Evolutionary conservation across 2,888 invertebrate genomes (phyloP).

Genomic region (Nasonia oneida): DNA sequence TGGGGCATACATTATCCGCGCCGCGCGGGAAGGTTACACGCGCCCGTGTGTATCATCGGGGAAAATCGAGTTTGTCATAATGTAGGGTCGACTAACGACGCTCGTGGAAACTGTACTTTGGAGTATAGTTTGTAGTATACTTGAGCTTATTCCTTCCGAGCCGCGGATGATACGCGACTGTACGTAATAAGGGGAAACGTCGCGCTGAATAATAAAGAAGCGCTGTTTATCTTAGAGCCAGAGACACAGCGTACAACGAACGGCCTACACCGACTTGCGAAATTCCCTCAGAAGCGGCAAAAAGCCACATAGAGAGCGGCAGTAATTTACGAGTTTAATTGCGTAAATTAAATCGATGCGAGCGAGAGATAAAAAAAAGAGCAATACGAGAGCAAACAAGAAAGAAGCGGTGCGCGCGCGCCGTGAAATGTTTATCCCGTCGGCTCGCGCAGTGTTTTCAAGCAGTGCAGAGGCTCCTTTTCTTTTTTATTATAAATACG

Average conservation of each 20-base stretch:
- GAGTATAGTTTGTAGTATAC: too few relatives aligned
- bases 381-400: neutral
- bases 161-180: neutral
- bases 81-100: too few relatives aligned
- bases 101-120: too few relatives aligned
- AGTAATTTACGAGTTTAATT: neutral
- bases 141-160: neutral
- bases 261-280: neutral
- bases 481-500: constrained; percentile 10
- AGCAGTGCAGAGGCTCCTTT: neutral
- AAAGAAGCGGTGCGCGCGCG: neutral
- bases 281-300: neutral
- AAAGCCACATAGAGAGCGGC: neutral
- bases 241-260: neutral
- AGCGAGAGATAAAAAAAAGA: neutral
- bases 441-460: neutral
- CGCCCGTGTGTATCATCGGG: neutral
- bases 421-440: neutral
- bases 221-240: neutral
- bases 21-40: neutral
- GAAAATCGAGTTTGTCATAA: neutral
- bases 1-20: neutral
- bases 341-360: constrained; percentile 8
- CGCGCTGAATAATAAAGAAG: neutral
- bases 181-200: neutral